Evolutionary conservation across 2,888 invertebrate genomes (phyloP).

Genomic region (Cheilosia scutellata): DNA sequence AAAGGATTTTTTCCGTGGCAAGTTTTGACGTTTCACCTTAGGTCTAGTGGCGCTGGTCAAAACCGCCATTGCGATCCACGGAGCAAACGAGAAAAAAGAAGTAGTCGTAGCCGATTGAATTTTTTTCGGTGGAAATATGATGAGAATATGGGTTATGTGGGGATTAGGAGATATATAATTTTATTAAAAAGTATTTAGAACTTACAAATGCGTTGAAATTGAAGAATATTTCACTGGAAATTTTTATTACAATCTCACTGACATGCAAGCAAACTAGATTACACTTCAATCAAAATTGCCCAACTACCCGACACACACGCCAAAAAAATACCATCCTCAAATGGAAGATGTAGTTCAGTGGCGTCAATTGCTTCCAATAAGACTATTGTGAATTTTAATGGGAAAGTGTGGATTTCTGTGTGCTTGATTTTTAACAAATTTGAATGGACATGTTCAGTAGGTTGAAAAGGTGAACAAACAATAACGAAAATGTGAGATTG

Average conservation of each 20-base stretch:
- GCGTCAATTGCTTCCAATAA: slow-evolving; percentile 29
- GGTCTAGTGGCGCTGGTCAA: slow-evolving; percentile 59
- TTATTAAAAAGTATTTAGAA: slow-evolving; percentile 31
- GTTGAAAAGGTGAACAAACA: no score
- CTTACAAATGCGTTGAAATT: slow-evolving; percentile 71
- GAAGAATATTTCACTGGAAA: slow-evolving; percentile 70
- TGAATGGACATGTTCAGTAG: neutral
- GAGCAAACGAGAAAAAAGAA: slow-evolving; percentile 47
- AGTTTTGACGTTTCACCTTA: slow-evolving; percentile 71
- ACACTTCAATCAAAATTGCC: slow-evolving; percentile 75
- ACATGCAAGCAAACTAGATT: slow-evolving; percentile 73
- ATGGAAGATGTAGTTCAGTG: slow-evolving; percentile 62
- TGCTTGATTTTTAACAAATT: neutral
- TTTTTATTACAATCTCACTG: slow-evolving; percentile 70
- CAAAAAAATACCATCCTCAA: slow-evolving; percentile 54
- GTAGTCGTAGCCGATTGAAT: slow-evolving; percentile 43
- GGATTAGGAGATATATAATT: neutral
- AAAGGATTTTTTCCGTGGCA: slow-evolving; percentile 69
- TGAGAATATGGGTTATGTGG: slow-evolving; percentile 23
- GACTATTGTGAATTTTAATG: slow-evolving; percentile 55
- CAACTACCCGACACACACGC: slow-evolving; percentile 72
- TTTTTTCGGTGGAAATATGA: slow-evolving; percentile 33
- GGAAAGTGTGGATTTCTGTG: slow-evolving; percentile 34
- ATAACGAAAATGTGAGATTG: no score
- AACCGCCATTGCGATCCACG: slow-evolving; percentile 74